Conservation (phyloP, 2,797 vertebrate species). For the Scolopax rusticola region DNA sequence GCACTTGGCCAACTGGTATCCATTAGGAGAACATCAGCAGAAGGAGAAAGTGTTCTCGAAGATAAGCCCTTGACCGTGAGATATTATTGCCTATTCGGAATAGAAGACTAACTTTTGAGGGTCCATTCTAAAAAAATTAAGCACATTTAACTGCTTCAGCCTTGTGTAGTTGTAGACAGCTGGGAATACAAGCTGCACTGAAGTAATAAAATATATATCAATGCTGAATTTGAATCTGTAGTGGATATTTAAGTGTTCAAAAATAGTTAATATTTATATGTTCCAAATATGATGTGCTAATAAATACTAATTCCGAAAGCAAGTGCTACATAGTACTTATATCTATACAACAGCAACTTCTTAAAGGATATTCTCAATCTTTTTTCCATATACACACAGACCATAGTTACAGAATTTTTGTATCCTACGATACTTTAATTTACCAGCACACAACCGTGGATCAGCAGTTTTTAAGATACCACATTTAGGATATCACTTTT, state of each 20-base stretch:
- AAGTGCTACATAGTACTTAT: neutral
- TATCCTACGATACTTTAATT: neutral
- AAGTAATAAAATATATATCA: neutral
- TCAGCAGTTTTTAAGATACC: neutral
- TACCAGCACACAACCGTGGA: accelerated
- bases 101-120: neutral
- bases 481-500: neutral
- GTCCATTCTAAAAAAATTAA: neutral
- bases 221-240: neutral
- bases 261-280: neutral
- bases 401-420: neutral
- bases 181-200: neutral
- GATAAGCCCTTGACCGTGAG: neutral
- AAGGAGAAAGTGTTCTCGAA: neutral
- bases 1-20: neutral
- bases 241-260: neutral
- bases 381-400: too few relatives aligned
- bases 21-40: neutral
- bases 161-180: neutral
- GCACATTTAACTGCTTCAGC: neutral
- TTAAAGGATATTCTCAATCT: neutral
- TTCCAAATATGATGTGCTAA: neutral
- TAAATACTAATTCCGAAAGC: neutral
- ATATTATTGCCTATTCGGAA: neutral
- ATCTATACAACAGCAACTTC: neutral